Evolutionary conservation across 2,888 invertebrate species (phyloP).

Genomic region (Anarsia innoxiella): DNA sequence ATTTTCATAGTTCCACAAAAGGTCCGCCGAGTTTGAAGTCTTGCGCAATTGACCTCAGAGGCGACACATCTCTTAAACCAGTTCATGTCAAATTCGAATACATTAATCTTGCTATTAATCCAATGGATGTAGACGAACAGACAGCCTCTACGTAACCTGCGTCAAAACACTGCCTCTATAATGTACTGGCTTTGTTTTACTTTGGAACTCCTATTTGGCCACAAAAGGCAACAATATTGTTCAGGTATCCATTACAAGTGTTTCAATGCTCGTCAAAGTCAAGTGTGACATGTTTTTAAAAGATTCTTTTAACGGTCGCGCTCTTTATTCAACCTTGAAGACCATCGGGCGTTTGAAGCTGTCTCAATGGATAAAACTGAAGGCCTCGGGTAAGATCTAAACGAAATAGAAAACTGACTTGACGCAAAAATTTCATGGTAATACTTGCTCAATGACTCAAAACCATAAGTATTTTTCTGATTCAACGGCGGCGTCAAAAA

Average conservation of each 20-base stretch:
- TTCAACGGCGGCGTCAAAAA: not conserved
- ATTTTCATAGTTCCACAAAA: not conserved
- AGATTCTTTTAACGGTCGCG: slow-evolving; percentile 33
- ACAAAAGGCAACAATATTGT: slow-evolving; percentile 53
- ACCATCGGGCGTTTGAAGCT: slow-evolving; percentile 29
- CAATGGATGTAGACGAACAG: slow-evolving; percentile 36
- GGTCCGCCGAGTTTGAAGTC: slow-evolving; percentile 9
- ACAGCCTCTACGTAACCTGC: slow-evolving; percentile 51
- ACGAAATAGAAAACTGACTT: no score
- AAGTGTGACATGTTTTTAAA: slow-evolving; percentile 50
- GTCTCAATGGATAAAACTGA: slow-evolving; percentile 10
- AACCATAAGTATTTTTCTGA: not conserved
- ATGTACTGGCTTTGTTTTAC: slow-evolving; percentile 52
- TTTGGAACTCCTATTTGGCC: slow-evolving; percentile 44
- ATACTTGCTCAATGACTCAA: no score
- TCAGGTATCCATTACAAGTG: slow-evolving; percentile 46
- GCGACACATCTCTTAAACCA: slow-evolving; percentile 30
- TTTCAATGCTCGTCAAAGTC: slow-evolving; percentile 65
- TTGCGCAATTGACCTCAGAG: slow-evolving; percentile 32
- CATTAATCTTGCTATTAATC: slow-evolving; percentile 52
- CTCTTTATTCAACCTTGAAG: slow-evolving; percentile 42
- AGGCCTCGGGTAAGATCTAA: no score
- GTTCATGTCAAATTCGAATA: slow-evolving; percentile 35
- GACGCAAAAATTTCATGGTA: no score
- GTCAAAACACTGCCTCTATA: slow-evolving; percentile 52